Evolutionary conservation across 2,888 invertebrate species (phyloP), one percentile per base, ranked within the genome.

Genomic region (Rhimphoctona megacephalus): DNA sequence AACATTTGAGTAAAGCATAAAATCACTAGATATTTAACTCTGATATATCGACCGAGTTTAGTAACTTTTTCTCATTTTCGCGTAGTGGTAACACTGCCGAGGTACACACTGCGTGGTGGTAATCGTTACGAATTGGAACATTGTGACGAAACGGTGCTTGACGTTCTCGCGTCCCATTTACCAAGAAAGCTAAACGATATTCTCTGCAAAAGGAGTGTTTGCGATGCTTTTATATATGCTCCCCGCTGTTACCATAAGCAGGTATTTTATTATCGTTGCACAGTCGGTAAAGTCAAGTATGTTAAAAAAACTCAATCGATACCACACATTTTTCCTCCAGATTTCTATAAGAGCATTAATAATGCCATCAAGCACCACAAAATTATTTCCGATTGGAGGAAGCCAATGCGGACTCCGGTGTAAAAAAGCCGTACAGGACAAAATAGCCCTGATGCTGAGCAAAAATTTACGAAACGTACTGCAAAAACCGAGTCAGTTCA

Each of bases 361-460:
- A 49, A 79, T 89, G 22, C 90, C 90, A 30, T 85, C 90, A n/a
- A 90, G 89, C 70, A 90, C 89, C 8, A 85, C 88, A n/a, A 89
- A 90, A 79, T 67, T 92, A 69, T 88, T 92, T 81, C 90, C 91
- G n/a, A 49, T 89, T 81, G 89, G 90, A 83, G 83, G 88, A 69
- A 88, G 89, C 61, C 87, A 87, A 30, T 92, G 92, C 81, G 92
- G 91, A 6, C 79, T 92, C 43, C 85, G 89, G 2, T 92, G 92
- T 76, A 91, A 90, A 22, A 90, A 91, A 89, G 90, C 92, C 19
- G 86, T 92, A 54, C 92, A 92, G 33, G 91, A 92, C 72, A 92
- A 92, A 89, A 84, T 92, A 49, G 88, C 91, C 7, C 64, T 90
- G 74, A 73, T 91, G 57, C 80, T 92, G 39, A 91, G 90, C 66